Evolutionary conservation across 2,797 vertebrate genomes (phyloP).

Genomic region (Enteromius thamalakanensis): DNA sequence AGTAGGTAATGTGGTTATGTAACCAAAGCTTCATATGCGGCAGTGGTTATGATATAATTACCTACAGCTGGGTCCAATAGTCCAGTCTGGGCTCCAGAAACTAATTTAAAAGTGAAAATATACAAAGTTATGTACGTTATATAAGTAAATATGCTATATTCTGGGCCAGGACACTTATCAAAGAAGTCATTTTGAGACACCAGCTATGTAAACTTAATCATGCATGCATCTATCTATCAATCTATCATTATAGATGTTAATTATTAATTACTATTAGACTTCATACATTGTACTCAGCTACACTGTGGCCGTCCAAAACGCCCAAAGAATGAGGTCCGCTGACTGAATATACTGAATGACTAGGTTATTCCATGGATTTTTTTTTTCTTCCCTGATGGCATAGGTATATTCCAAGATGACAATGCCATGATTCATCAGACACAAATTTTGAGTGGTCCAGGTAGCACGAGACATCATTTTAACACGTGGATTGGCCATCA

Average conservation of each 20-base stretch:
- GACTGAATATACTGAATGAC: no score
- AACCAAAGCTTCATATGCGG: conserved; percentile 6
- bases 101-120: background rate
- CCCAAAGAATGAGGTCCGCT: no score
- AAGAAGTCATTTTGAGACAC: background rate
- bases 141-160: background rate
- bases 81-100: background rate
- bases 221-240: background rate
- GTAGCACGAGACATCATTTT: no score
- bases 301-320: no score
- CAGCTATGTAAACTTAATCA: background rate
- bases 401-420: no score
- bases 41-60: background rate
- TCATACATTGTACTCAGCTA: background rate
- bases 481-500: no score
- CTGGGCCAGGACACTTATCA: background rate
- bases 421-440: no score
- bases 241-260: background rate
- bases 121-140: background rate
- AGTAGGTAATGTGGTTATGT: background rate
- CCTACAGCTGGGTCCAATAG: background rate
- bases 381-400: no score
- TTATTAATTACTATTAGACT: background rate
- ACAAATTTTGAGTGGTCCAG: no score
- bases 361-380: no score